Conservation (phyloP, 2,113 vertebrate genomes). For the Indicator indicator region DNA sequence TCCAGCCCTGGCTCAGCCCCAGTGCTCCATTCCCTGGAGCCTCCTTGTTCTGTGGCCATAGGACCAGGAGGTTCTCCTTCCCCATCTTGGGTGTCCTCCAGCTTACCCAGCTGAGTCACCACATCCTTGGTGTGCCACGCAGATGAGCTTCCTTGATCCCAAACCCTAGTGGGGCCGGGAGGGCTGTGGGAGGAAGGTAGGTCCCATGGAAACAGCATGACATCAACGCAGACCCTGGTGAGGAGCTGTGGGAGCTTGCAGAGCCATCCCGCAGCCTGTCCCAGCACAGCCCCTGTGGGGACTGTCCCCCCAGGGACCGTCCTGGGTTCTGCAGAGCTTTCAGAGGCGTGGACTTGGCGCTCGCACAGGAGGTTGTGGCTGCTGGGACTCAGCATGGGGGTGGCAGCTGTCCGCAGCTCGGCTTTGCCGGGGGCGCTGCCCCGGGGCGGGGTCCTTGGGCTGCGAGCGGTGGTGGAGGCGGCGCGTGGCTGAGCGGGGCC, state of each 20-base stretch:
- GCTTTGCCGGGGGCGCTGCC: background rate
- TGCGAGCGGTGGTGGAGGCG: accelerated
- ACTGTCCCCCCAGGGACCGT: accelerated
- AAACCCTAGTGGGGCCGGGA: background rate
- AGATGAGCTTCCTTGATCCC: background rate
- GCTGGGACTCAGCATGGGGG: background rate
- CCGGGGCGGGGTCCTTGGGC: background rate
- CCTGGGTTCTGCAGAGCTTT: background rate
- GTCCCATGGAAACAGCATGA: background rate
- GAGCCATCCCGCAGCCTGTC: background rate
- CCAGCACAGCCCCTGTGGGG: background rate
- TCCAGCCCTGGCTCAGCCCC: background rate
- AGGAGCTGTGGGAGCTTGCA: background rate
- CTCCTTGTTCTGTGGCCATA: background rate
- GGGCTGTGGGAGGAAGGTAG: background rate
- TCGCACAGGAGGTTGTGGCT: accelerated
- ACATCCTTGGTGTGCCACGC: background rate
- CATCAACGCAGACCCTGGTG: background rate
- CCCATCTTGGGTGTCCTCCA: background rate
- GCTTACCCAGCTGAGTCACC: background rate
- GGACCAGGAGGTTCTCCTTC: background rate
- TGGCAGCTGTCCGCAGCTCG: background rate
- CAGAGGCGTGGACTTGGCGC: background rate
- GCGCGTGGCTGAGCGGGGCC: background rate
- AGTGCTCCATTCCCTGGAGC: background rate